Evolutionary conservation across 2,797 vertebrate genomes (phyloP).

Genomic region (Dendrocincla tyrannina): DNA sequence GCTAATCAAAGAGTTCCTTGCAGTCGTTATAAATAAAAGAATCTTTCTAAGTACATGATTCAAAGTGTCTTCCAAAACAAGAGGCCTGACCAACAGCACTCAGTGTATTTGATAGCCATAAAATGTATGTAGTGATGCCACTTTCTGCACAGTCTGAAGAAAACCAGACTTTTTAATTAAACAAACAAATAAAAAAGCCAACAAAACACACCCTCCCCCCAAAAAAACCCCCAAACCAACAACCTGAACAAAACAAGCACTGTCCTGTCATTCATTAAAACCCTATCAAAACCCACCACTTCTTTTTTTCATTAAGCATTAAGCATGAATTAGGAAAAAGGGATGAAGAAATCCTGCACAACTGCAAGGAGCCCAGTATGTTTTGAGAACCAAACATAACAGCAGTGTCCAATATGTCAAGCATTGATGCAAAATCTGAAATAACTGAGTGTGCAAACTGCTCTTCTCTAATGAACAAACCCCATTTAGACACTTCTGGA

Average conservation of each 20-base stretch:
- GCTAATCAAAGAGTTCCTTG: not conserved
- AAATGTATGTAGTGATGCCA: not conserved
- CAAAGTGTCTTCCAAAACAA: not conserved
- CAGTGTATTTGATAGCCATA: not conserved
- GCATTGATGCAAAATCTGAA: not conserved
- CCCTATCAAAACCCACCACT: not conserved
- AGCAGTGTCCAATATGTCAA: not conserved
- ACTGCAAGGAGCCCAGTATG: not conserved
- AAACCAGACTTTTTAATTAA: not conserved
- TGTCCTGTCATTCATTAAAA: not conserved
- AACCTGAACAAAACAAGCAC: not conserved
- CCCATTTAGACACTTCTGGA: not conserved
- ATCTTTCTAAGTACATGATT: not conserved
- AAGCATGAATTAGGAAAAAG: not conserved
- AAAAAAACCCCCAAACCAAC: not conserved
- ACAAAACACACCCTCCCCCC: no score
- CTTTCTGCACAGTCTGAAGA: not conserved
- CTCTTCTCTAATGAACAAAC: not conserved
- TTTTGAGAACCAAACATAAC: not conserved
- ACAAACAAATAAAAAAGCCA: not conserved
- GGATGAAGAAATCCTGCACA: not conserved
- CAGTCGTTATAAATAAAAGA: not conserved
- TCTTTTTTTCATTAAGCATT: not conserved
- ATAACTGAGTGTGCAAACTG: not conserved
- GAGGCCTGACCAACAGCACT: fast-evolving